Base-by-base conservation (phyloP, 2,113 vertebrate genomes). In the Eulacestoma nigropectus region DNA sequence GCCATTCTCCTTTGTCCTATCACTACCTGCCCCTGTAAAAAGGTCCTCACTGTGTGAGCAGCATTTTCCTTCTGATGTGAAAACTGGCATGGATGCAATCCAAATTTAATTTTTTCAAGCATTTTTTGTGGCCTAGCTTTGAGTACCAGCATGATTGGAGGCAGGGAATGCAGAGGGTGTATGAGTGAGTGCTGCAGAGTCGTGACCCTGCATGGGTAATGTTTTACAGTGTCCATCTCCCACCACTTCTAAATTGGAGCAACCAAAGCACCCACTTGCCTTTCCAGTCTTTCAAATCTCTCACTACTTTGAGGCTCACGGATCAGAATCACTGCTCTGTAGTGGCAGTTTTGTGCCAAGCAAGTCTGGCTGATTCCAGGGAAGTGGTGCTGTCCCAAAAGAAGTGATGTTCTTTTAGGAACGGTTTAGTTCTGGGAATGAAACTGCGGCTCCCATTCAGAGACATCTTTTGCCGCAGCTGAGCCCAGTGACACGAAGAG, bases 151-250 rank as follows among this genome's bases (percentile, higher is more conserved):
- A 2, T 19, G 14, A 72, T 72, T 70, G 52, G 56, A 72, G 21
- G 18, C 57, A 82, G 22, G 10, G 44, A 89, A 82, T 27, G 22
- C n/a, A 70, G 56, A n/a, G 22, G 17, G 18, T 26, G 9, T 14
- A 9, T 35, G 7, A 1, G 1, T 41, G n/a, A 64, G 32, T 32
- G 74, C 63, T 62, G 53, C 60, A 55, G 46, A 37, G 14, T 26
- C 0, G 0, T 76, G 49, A 42, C 20, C 8, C 55, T n/a, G 15
- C 11, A 4, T 0, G 1, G 59, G 8, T 22, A 32, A 41, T 16
- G 5, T 27, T 74, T 87, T 23, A 32, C 13, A 46, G 10, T 1
- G 1, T 16, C 79, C 37, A 30, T 32, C 41, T 87, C 23, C 33
- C 53, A 47, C 13, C 3, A 23, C 20, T 49, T 21, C 35, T 32